Evolutionary conservation across 2,797 vertebrate genomes (phyloP), one percentile per base, ranked within the genome.

Genomic region (Gymnocypris eckloni): DNA sequence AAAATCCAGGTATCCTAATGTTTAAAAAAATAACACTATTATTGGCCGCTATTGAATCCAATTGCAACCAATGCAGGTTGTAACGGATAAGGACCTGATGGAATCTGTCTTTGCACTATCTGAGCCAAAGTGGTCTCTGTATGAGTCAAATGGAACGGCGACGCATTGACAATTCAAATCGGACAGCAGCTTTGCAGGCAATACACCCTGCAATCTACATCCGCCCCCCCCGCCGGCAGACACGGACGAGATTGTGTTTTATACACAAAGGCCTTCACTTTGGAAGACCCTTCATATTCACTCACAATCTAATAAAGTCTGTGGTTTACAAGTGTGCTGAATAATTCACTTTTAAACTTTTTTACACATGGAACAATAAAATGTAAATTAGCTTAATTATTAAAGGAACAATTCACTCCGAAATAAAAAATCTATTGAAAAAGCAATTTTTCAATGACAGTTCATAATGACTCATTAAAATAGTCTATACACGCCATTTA

Each of bases 11-110:
- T 92, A 92, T 94, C 90, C 95, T 96, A 96, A 97, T 96, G 96
- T 97, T 97, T 97, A 96, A 97, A 96, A 39, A 33, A 97, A 97
- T 93, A 96, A 94, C 93, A 94, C 93, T 89, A 96, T 96, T 96
- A 97, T 97, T 95, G 95, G 95, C 93, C 91, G 93, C 93, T 95
- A 95, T 95, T 56, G 89, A 96, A 96, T 96, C 94, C 94, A 95
- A 95, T 95, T 95, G 96, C 96, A 95, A 96, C 95, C 95, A 89
- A 95, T 96, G 96, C 95, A 96, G 93, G 94, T 95, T 96, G 94
- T 96, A 96, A 96, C 95, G 96, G 96, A 97, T 95, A 96, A 96
- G 92, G 91, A 92, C 89, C 92, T 96, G 96, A 97, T 97, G 94
- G 94, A 95, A 96, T 97, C 95, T 97, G 96, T 95, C 96, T 96